Percentiles rank a stretch among this genome's conserved stretches.
These are phyloP conservation scores for Mobula hypostoma DNA, from an alignment of 2,113 vertebrate species.

Conservation along the genomic window DNA sequence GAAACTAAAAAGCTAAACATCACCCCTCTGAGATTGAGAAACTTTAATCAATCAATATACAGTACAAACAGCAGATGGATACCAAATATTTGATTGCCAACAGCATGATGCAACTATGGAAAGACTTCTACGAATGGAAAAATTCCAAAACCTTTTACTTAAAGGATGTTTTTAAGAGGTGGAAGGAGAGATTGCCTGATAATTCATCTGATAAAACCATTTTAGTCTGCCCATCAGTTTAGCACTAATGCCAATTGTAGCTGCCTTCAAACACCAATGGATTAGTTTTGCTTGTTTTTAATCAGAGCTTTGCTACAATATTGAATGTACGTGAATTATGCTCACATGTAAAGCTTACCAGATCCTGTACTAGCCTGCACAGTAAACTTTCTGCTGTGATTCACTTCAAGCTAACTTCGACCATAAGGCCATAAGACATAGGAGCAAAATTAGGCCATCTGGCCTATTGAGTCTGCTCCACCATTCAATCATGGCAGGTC, in stretches of 20 bases:
- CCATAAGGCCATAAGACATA: no score
- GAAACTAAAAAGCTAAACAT: conserved; percentile 14
- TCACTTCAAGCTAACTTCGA: not conserved
- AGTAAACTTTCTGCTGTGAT: not conserved
- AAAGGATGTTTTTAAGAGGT: not conserved
- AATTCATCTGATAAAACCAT: not conserved
- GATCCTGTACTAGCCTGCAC: not conserved
- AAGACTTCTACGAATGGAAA: not conserved
- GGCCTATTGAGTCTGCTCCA: no score
- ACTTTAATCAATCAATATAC: not conserved
- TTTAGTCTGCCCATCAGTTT: not conserved
- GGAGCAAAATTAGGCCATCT: no score
- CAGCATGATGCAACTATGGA: not conserved
- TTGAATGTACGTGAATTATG: no score
- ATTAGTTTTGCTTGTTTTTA: not conserved
- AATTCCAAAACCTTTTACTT: not conserved
- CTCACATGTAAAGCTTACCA: not conserved
- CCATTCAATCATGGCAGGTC: no score
- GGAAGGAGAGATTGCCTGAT: not conserved
- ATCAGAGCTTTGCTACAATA: not conserved
- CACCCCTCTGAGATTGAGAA: not conserved
- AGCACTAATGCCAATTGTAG: not conserved
- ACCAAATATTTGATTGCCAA: not conserved
- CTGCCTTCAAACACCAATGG: not conserved
- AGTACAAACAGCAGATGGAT: not conserved